Percentiles rank a stretch among this genome's conserved stretches.
These are phyloP conservation scores for Aphyosemion australe DNA, from an alignment of 2,113 vertebrate genomes.

Conservation along the genomic window DNA sequence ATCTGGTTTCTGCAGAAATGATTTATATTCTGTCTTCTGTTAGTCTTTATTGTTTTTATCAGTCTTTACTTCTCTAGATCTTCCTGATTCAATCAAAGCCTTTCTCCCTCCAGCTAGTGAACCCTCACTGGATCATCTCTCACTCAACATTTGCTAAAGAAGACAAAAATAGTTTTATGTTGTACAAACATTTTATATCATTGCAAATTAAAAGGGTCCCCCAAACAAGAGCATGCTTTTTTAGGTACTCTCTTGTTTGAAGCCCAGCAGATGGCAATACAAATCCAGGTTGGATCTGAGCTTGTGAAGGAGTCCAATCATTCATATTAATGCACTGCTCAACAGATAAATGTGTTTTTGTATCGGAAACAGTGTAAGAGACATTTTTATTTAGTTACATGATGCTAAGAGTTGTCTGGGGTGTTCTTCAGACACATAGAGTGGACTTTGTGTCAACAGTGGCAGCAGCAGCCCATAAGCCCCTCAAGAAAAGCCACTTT, in stretches of 20 bases:
- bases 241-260: not conserved
- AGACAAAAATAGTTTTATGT: not conserved
- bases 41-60: not conserved
- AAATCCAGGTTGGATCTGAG: slow-evolving; percentile 15
- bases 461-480: slow-evolving; percentile 50
- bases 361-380: not conserved
- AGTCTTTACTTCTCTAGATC: no score
- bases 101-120: no score
- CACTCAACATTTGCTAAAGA: no score
- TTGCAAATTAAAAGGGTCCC: no score
- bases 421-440: not conserved
- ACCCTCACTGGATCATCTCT: no score
- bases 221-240: not conserved
- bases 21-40: not conserved
- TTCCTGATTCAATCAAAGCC: no score
- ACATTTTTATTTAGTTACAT: slow-evolving; percentile 3
- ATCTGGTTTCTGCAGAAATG: no score
- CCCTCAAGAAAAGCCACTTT: slow-evolving; percentile 51
- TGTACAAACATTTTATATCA: not conserved
- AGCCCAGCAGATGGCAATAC: slow-evolving; percentile 66
- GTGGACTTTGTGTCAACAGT: slow-evolving; percentile 10
- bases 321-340: not conserved
- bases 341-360: slow-evolving; percentile 1
- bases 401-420: slow-evolving; percentile 4
- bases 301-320: not conserved